Evolutionary conservation across 2,113 vertebrate species (phyloP).

Genomic region (Glareola pratincola): DNA sequence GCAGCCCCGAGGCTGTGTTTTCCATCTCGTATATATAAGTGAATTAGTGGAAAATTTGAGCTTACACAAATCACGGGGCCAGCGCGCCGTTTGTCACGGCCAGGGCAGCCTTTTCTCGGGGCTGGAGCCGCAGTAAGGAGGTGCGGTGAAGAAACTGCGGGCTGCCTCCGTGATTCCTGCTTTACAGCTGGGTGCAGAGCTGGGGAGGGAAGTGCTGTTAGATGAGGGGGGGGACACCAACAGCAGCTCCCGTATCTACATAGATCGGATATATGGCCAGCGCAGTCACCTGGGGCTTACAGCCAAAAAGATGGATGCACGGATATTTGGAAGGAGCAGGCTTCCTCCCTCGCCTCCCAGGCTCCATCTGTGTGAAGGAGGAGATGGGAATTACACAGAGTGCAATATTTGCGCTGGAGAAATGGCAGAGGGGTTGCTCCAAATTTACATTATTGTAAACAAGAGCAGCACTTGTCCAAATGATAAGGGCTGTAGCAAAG

Average conservation of each 20-base stretch:
- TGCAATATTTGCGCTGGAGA: not conserved
- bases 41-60: slow-evolving; percentile 60
- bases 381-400: not conserved
- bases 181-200: not conserved
- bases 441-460: not conserved
- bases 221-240: not conserved
- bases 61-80: slow-evolving; percentile 39
- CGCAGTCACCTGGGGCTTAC: not conserved
- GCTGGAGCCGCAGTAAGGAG: not conserved
- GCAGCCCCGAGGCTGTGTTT: slow-evolving; percentile 54
- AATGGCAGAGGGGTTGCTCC: not conserved
- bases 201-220: not conserved
- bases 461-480: not conserved
- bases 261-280: not conserved
- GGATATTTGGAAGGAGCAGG: not conserved
- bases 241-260: not conserved
- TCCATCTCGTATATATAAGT: slow-evolving; percentile 23
- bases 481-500: not conserved
- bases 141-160: not conserved
- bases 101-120: not conserved
- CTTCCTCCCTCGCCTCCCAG: not conserved
- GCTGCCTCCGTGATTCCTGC: not conserved
- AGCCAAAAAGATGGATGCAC: not conserved
- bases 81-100: not conserved
- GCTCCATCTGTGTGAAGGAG: not conserved